These are phyloP conservation scores for Oncopeltus fasciatus DNA, from an alignment of 1,140 invertebrate genomes.

Conservation along the genomic window DNA sequence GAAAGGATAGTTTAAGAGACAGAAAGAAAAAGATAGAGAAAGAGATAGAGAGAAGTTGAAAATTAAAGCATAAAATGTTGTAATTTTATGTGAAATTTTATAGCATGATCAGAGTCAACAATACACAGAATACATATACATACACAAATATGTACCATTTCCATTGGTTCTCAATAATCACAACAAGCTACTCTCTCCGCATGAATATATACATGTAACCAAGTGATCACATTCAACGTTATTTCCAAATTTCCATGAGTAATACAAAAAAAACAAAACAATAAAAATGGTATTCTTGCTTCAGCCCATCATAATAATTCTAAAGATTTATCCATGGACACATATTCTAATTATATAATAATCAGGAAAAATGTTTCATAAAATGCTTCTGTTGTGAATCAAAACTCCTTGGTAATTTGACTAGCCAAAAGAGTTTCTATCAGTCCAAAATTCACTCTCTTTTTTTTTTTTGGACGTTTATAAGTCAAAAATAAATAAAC, in stretches of 20 bases:
- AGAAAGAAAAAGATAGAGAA: not conserved
- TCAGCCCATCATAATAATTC: not conserved
- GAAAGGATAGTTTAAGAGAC: not conserved
- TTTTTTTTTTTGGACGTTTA: too few species aligned
- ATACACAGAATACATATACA: not conserved
- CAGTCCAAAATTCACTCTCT: too few species aligned
- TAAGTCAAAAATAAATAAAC: too few species aligned
- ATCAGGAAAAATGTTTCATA: too few species aligned
- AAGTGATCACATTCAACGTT: not conserved
- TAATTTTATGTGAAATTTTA: not conserved
- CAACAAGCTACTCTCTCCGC: not conserved
- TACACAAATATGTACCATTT: not conserved
- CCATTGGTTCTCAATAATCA: not conserved
- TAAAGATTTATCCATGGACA: too few species aligned
- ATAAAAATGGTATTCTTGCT: not conserved
- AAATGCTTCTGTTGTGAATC: too few species aligned
- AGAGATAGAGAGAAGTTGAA: not conserved
- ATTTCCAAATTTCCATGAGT: not conserved
- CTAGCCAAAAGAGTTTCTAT: too few species aligned
- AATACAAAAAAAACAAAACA: not conserved
- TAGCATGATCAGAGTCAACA: slow-evolving; percentile 1
- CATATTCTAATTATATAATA: too few species aligned
- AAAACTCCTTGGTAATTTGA: too few species aligned
- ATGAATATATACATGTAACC: slow-evolving; percentile 6
- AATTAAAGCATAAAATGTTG: not conserved